phyloP scores from a whole-genome alignment of 2,113 vertebrate species.

The Semnornis frantzii region DNA sequence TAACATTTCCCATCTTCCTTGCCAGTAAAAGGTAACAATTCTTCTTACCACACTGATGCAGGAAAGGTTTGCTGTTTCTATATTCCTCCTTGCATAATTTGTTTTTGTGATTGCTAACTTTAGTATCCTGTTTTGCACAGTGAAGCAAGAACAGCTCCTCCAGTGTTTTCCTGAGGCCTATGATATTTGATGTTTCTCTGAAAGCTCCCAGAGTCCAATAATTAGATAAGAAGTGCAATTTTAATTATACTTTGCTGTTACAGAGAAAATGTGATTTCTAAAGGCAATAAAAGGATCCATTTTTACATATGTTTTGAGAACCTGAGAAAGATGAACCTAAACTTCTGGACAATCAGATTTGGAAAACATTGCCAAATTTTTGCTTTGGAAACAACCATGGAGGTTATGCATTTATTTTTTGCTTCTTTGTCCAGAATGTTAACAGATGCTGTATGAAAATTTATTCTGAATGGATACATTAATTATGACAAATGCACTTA shows the following conservation, averaged over 20 bases:
- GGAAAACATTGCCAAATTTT: not conserved
- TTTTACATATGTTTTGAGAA: not conserved
- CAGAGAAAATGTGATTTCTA: not conserved
- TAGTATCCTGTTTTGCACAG: not conserved
- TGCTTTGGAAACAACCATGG: constrained; percentile 20
- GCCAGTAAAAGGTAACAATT: constrained; percentile 9
- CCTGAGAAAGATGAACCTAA: not conserved
- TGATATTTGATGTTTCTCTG: not conserved
- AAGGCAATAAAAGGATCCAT: not conserved
- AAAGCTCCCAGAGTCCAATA: not conserved
- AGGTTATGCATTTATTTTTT: constrained; percentile 37
- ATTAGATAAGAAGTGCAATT: not conserved
- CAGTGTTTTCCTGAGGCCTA: not conserved
- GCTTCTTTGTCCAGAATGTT: constrained; percentile 57
- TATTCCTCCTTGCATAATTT: not conserved
- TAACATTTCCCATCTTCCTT: constrained; percentile 12
- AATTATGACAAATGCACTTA: constrained; percentile 60
- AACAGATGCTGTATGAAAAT: constrained; percentile 44
- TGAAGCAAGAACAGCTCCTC: not conserved
- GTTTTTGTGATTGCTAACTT: not conserved
- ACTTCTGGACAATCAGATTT: not conserved
- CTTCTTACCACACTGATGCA: not conserved
- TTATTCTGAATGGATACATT: constrained; percentile 49
- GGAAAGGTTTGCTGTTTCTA: not conserved
- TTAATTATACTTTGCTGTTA: not conserved